phyloP scores from a whole-genome alignment of 2,113 vertebrate genomes.

The Salvator merianae region DNA sequence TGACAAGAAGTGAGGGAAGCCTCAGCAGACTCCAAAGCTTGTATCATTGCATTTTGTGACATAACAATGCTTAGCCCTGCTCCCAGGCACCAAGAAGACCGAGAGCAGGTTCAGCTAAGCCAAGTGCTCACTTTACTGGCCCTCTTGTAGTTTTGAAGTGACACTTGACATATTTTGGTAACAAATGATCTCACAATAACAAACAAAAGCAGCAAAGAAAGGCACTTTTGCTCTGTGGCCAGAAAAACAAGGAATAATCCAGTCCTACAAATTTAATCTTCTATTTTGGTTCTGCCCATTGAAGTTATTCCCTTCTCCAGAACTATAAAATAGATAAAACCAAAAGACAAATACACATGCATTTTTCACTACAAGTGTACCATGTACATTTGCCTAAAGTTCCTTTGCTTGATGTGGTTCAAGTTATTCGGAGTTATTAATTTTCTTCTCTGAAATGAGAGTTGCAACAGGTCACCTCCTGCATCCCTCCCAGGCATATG shows the following conservation, averaged over 20 bases:
- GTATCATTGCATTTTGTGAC: no score
- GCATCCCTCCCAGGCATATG: no score
- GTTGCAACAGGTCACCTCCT: no score
- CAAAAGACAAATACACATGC: not conserved
- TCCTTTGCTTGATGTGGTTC: not conserved
- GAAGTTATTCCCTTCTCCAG: not conserved
- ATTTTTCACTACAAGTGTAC: not conserved
- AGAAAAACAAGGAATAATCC: not conserved
- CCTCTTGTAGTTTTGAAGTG: not conserved
- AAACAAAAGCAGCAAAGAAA: not conserved
- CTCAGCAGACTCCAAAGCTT: no score
- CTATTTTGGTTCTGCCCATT: not conserved
- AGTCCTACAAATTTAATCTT: not conserved
- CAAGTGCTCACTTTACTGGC: not conserved
- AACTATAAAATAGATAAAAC: not conserved
- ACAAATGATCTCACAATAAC: not conserved
- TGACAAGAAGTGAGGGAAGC: no score
- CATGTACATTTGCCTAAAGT: not conserved
- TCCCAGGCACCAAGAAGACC: not conserved
- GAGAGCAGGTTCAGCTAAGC: not conserved
- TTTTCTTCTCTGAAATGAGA: no score
- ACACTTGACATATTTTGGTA: not conserved
- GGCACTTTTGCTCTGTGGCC: not conserved
- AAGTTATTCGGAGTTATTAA: no score
- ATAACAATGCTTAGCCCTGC: no score